These are phyloP conservation scores for Xestia ashworthii DNA, from an alignment of 2,888 invertebrate species.

Conservation along the genomic window DNA sequence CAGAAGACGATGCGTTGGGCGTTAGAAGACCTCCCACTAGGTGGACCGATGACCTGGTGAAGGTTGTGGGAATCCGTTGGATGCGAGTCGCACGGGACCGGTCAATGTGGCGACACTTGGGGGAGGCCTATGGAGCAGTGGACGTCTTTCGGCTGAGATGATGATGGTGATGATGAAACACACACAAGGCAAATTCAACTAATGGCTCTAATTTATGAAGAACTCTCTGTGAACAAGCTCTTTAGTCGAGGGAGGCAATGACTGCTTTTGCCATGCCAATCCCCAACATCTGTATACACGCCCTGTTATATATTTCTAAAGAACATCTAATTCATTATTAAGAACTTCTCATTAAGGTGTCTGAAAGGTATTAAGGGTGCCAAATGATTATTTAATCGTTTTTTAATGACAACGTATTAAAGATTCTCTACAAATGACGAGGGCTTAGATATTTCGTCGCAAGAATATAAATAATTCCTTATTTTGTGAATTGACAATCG, in stretches of 20 bases:
- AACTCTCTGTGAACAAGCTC: too few species aligned
- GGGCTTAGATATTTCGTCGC: constrained; percentile 14
- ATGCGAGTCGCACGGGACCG: too few species aligned
- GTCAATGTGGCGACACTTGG: too few species aligned
- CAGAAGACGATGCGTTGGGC: too few species aligned
- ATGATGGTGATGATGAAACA: too few species aligned
- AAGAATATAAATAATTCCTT: constrained; percentile 11
- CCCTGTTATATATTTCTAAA: not conserved
- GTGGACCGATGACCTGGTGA: too few species aligned
- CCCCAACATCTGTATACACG: not conserved
- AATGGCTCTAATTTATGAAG: too few species aligned
- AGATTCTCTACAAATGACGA: constrained; percentile 3
- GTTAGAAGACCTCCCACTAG: too few species aligned
- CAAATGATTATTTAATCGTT: constrained; percentile 43
- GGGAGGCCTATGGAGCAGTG: too few species aligned
- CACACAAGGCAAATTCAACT: too few species aligned
- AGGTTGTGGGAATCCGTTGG: too few species aligned
- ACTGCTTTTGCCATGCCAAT: not conserved
- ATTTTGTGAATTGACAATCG: constrained; percentile 1
- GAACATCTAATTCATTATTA: not conserved
- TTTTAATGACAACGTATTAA: constrained; percentile 31
- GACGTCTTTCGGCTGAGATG: too few species aligned
- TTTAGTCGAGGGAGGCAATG: not conserved
- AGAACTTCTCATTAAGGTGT: constrained; percentile 21
- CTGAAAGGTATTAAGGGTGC: not conserved